Conservation (phyloP, 1,140 invertebrate species). For the Drosophila willistoni region DNA sequence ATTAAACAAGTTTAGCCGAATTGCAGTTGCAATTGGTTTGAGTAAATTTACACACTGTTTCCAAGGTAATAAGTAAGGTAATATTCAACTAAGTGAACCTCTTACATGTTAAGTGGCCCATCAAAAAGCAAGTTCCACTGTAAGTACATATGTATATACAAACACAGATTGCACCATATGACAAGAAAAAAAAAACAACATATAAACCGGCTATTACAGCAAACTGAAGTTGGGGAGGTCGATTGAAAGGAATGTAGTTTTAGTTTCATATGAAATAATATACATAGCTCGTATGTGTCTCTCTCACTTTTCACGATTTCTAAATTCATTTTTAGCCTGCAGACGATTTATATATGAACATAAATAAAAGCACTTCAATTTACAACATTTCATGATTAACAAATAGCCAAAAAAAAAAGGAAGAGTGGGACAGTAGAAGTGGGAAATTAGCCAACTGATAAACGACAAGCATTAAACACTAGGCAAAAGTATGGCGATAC, state of each 20-base stretch:
- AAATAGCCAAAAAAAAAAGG: background rate
- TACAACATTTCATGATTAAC: constrained; percentile 28
- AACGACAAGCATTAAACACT: constrained; percentile 12
- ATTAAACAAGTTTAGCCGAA: background rate
- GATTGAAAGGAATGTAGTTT: constrained; percentile 4
- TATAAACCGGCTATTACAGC: constrained; percentile 13
- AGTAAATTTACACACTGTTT: background rate
- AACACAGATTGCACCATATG: constrained; percentile 11
- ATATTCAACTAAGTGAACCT: constrained; percentile 9
- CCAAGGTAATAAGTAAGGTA: background rate
- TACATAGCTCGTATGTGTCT: background rate
- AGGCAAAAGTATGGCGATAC: background rate
- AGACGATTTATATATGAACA: background rate
- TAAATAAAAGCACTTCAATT: constrained; percentile 26
- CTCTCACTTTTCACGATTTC: background rate
- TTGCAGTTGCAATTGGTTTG: background rate
- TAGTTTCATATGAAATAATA: background rate
- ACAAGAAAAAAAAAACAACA: background rate
- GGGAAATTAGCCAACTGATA: constrained; percentile 36
- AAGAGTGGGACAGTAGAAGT: background rate
- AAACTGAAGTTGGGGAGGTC: background rate
- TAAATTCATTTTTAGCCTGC: background rate
- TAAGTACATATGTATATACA: background rate
- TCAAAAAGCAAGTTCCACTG: constrained; percentile 15
- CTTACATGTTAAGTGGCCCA: constrained; percentile 19